A percentile compares a stretch with the other conserved stretches of the same genome.
These are phyloP conservation scores for Brachyopa scutellaris DNA, from an alignment of 2,888 invertebrate genomes.

Conservation along the genomic window DNA sequence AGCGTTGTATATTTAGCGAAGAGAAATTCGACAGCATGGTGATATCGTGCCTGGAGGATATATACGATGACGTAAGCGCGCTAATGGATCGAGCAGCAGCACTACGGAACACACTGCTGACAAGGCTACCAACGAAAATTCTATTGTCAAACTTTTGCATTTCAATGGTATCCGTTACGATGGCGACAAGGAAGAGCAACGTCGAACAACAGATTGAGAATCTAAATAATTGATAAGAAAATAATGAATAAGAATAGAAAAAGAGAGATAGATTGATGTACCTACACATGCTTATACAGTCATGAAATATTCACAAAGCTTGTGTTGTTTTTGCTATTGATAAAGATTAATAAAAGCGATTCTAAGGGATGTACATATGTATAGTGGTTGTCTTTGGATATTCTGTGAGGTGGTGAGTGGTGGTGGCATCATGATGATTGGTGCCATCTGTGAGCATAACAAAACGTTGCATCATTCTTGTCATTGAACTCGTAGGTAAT, in stretches of 20 bases:
- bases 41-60: slow-evolving; percentile 74
- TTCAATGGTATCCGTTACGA: slow-evolving; percentile 75
- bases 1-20: slow-evolving; percentile 75
- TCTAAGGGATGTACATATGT: no score
- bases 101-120: slow-evolving; percentile 73
- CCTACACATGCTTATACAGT: no score
- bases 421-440: no score
- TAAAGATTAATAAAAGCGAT: no score
- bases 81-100: slow-evolving; percentile 73
- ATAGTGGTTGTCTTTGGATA: no score
- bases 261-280: background rate
- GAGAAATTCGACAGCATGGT: slow-evolving; percentile 73
- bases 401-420: no score
- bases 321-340: no score
- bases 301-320: no score
- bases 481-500: no score
- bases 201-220: slow-evolving; percentile 70
- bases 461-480: no score
- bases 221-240: slow-evolving; percentile 56
- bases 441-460: no score
- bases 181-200: slow-evolving; percentile 71
- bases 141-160: slow-evolving; percentile 77
- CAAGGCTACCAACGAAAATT: slow-evolving; percentile 75
- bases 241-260: background rate
- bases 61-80: slow-evolving; percentile 74